Conservation (phyloP, 1,140 invertebrate species). For the Chelonus insularis region DNA sequence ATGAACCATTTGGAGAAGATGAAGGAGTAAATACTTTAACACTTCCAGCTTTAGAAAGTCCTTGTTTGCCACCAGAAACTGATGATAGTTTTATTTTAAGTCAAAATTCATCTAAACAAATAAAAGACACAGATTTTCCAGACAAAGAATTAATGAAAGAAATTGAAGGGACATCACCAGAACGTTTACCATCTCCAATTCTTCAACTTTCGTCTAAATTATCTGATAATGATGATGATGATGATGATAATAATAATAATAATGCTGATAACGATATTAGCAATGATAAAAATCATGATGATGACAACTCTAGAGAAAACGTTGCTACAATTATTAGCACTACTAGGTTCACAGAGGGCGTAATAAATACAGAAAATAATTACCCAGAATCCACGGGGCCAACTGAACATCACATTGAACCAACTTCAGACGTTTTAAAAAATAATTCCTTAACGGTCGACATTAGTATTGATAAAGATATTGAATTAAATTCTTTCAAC, state of each 20-base stretch:
- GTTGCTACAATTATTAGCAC: neutral
- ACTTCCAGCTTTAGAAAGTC: neutral
- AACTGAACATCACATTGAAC: too few species aligned
- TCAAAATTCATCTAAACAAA: neutral
- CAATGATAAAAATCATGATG: neutral
- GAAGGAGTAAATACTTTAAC: neutral
- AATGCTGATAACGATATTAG: neutral
- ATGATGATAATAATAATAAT: neutral
- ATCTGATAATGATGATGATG: neutral
- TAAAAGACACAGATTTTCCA: neutral
- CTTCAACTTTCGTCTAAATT: slow-evolving; percentile 2
- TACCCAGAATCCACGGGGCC: too few species aligned
- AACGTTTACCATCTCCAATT: slow-evolving; percentile 12
- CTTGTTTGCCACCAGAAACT: neutral
- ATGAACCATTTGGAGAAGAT: slow-evolving; percentile 1
- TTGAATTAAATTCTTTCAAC: too few species aligned
- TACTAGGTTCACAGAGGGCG: too few species aligned
- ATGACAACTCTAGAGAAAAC: neutral
- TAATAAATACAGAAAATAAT: too few species aligned
- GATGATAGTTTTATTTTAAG: neutral
- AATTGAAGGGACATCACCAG: slow-evolving; percentile 3
- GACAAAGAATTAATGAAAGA: slow-evolving; percentile 18
- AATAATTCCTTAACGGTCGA: too few species aligned
- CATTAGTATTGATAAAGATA: too few species aligned
- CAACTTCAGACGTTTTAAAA: too few species aligned